These are phyloP conservation scores for Empis livida DNA, from an alignment of 2,888 invertebrate species.

Conservation along the genomic window DNA sequence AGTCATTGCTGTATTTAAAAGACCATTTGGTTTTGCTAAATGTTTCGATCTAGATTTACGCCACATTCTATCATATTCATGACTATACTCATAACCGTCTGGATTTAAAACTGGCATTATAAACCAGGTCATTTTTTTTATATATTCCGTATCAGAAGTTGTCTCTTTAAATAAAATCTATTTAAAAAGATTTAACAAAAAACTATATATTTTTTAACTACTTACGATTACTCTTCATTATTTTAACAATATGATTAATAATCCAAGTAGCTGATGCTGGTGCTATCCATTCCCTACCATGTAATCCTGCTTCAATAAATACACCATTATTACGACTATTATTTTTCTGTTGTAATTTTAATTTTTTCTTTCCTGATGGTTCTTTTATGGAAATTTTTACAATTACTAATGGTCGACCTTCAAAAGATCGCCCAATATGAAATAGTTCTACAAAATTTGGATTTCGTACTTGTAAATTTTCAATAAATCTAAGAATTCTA, in stretches of 20 bases:
- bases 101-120: slow-evolving; percentile 65
- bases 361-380: slow-evolving; percentile 20
- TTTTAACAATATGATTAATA: slow-evolving; percentile 50
- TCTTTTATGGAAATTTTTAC: slow-evolving; percentile 48
- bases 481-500: slow-evolving; percentile 55
- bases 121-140: slow-evolving; percentile 44
- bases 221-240: slow-evolving; percentile 43
- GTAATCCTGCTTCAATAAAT: slow-evolving; percentile 69
- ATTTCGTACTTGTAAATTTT: slow-evolving; percentile 50
- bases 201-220: slow-evolving; percentile 5
- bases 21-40: slow-evolving; percentile 21
- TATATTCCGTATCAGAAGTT: slow-evolving; percentile 20
- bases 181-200: neutral
- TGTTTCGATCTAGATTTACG: slow-evolving; percentile 58
- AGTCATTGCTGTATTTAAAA: slow-evolving; percentile 30
- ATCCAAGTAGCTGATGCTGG: slow-evolving; percentile 65
- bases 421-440: slow-evolving; percentile 59
- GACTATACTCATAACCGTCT: slow-evolving; percentile 64
- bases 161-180: no score
- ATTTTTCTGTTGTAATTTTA: slow-evolving; percentile 29
- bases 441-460: slow-evolving; percentile 51
- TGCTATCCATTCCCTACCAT: slow-evolving; percentile 68
- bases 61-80: slow-evolving; percentile 64
- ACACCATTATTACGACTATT: slow-evolving; percentile 54
- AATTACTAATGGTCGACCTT: slow-evolving; percentile 56